Evolutionary conservation across 2,797 vertebrate species (phyloP).

Genomic region (Steatocranus sp.): DNA sequence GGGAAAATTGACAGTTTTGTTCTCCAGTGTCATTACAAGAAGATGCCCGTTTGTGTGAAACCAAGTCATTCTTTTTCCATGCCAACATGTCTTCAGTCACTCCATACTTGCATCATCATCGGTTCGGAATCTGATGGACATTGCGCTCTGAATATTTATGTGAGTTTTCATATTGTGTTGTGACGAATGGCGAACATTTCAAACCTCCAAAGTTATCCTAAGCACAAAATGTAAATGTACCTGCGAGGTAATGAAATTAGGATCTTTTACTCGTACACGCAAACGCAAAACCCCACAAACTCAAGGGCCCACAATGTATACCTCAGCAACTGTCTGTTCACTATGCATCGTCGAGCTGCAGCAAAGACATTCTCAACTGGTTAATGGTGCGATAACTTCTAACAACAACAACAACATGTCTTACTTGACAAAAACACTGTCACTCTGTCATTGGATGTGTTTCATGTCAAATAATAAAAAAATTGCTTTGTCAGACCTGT

Average conservation of each 20-base stretch:
- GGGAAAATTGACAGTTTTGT: conserved; percentile 31
- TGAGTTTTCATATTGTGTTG: conserved; percentile 23
- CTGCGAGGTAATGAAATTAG: conserved; percentile 60
- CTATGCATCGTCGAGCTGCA: conserved; percentile 74
- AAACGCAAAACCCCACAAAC: conserved; percentile 17
- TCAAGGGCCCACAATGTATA: conserved; percentile 73
- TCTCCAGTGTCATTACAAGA: conserved; percentile 42
- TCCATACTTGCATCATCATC: not conserved
- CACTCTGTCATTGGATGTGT: conserved; percentile 72
- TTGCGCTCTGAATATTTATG: conserved; percentile 20
- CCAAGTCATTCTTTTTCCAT: conserved; percentile 24
- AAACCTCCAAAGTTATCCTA: conserved; percentile 55
- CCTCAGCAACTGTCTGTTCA: conserved; percentile 72
- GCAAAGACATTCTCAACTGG: conserved; percentile 58
- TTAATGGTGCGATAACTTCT: conserved; percentile 67
- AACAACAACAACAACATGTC: conserved; percentile 47
- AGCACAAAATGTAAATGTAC: conserved; percentile 67
- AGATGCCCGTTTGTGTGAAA: conserved; percentile 38
- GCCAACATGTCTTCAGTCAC: conserved; percentile 7
- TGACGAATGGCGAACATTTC: conserved; percentile 22
- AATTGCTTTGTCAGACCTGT: conserved; percentile 60
- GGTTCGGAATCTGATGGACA: conserved; percentile 15
- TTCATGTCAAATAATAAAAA: conserved; percentile 67
- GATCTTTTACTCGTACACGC: conserved; percentile 33
- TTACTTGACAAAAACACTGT: conserved; percentile 69